Evolutionary conservation across 2,888 invertebrate species (phyloP), one percentile per base, ranked within the genome.

Genomic region (Byasa hedistus): DNA sequence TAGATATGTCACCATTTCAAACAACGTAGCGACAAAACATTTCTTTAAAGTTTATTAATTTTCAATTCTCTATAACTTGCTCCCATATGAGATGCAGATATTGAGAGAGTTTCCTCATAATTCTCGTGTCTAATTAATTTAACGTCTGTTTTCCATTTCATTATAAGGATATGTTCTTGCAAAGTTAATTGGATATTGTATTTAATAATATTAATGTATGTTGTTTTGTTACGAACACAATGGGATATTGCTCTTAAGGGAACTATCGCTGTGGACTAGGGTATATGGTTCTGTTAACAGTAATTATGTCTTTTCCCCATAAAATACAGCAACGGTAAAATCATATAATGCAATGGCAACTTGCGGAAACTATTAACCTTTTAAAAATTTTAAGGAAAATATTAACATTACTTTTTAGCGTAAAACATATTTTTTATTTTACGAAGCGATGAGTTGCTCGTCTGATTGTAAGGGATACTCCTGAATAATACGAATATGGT

Each of bases 1-100:
- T n/a, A 7, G n/a, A n/a, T 48, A n/a, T n/a, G 1, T n/a, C 48
- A n/a, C n/a, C n/a, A 5, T 48, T 48, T 48, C 5, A n/a, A n/a
- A n/a, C n/a, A 48, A n/a, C 36, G 19, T n/a, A 64, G 24, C n/a
- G 24, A 24, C 58, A 55, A 65, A 65, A 17, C 24, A 24, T 21
- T 64, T 59, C 22, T 59, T 57, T 17, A 54, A 54, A n/a, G 24
- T 64, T 64, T 44, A 64, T 58, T 54, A 58, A 54, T 39, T 58
- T 51, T 39, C 64, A 64, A 54, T 52, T 57, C 57, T 21, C 5
- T 32, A 32, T 57, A 52, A 48, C 39, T 59, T 64, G 64, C 23
- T 59, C 55, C 52, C 51, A 64, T 64, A 39, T 64, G 39, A 27
- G 44, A 64, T 59, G 36, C 54, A 51, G 24, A 36, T 64, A 54